phyloP scores from a whole-genome alignment of 2,888 invertebrate species.

The Oegoconia quadripuncta region DNA sequence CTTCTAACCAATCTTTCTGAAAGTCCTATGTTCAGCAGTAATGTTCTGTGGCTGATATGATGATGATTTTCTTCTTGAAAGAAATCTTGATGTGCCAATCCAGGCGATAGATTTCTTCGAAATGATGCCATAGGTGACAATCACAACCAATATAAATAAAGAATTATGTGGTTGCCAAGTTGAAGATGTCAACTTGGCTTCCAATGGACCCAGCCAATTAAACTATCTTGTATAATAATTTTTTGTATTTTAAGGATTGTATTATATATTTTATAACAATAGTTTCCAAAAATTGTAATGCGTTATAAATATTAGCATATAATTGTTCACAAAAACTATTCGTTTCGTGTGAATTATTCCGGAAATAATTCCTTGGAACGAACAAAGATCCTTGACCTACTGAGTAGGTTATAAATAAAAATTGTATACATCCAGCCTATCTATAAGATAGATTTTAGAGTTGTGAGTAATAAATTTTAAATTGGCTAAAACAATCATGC shows the following conservation, averaged over 20 bases:
- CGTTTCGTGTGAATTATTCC: slow-evolving; percentile 64
- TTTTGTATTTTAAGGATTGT: too few species aligned
- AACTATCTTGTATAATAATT: background rate
- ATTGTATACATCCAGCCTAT: slow-evolving; percentile 41
- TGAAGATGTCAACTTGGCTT: too few species aligned
- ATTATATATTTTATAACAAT: slow-evolving; percentile 14
- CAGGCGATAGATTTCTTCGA: too few species aligned
- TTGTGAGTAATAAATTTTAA: slow-evolving; percentile 25
- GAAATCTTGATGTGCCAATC: too few species aligned
- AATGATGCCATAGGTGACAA: too few species aligned
- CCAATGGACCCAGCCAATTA: too few species aligned
- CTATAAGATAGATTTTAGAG: slow-evolving; percentile 63
- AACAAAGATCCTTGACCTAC: slow-evolving; percentile 36
- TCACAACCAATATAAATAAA: too few species aligned
- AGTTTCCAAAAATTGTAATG: slow-evolving; percentile 27
- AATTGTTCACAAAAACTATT: slow-evolving; percentile 37
- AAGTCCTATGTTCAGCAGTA: too few species aligned
- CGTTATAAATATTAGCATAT: slow-evolving; percentile 70
- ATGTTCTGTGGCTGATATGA: too few species aligned
- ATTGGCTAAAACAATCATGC: slow-evolving; percentile 41
- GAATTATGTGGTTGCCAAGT: too few species aligned
- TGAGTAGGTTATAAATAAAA: slow-evolving; percentile 32
- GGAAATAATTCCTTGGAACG: slow-evolving; percentile 65
- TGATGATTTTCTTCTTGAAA: too few species aligned
- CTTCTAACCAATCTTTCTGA: too few species aligned